Conservation (phyloP, 2,797 vertebrate species). For the Eutrigla gurnardus region DNA sequence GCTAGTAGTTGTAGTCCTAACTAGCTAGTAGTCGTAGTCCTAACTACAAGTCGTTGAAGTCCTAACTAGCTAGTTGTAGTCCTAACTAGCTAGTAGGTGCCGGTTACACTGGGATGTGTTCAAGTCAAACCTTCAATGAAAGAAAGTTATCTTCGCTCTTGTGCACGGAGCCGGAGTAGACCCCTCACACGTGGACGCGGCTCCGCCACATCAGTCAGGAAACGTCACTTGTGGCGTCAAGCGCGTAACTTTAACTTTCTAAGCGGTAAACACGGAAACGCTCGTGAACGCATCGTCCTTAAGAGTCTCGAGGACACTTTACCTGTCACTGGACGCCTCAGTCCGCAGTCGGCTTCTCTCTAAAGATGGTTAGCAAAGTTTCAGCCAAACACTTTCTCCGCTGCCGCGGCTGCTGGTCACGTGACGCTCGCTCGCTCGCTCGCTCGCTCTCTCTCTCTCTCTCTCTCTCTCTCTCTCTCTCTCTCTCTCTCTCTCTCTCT, state of each 20-base stretch:
- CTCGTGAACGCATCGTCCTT: accelerated
- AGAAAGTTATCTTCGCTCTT: not conserved
- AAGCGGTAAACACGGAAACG: accelerated
- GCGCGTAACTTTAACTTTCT: accelerated
- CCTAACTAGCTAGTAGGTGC: not conserved
- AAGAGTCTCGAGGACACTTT: not conserved
- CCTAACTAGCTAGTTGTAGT: too few relatives aligned
- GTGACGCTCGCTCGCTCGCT: constrained; percentile 1
- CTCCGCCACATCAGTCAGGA: not conserved
- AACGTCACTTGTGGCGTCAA: not conserved
- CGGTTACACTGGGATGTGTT: not conserved
- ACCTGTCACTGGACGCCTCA: constrained; percentile 46
- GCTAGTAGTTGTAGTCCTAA: too few relatives aligned
- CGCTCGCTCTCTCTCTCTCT: not conserved
- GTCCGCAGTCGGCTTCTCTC: not conserved
- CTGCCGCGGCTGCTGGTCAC: constrained; percentile 47
- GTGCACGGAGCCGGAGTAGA: not conserved
- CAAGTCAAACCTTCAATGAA: not conserved
- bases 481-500: not conserved
- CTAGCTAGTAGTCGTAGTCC: too few relatives aligned
- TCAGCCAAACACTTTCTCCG: constrained; percentile 8
- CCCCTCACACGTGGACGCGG: constrained; percentile 24
- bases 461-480: not conserved
- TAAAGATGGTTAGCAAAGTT: not conserved
- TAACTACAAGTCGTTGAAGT: too few relatives aligned